Percentiles rank a stretch among this genome's conserved stretches.
Conservation (phyloP, 2,797 vertebrate genomes). For the Lutjanus campechanus region DNA sequence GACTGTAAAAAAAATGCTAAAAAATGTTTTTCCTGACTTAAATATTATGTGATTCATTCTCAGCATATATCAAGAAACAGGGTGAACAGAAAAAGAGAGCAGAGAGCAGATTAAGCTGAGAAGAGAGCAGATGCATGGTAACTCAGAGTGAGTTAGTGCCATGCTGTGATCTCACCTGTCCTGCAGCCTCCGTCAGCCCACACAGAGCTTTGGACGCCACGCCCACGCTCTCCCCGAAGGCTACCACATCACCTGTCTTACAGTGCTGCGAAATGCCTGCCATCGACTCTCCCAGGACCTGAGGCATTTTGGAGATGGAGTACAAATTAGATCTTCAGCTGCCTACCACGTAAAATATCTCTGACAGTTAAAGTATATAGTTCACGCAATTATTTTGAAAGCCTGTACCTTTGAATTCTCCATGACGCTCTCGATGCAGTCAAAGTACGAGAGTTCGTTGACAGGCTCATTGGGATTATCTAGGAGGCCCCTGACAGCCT, state of each 20-base stretch:
- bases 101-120: conserved; percentile 5
- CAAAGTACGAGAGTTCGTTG: conserved; percentile 97
- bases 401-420: conserved; percentile 96
- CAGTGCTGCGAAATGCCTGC: conserved; percentile 98
- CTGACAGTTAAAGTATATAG: conserved; percentile 35
- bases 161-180: conserved; percentile 90
- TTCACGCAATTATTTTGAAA: conserved; percentile 26
- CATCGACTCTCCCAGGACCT: conserved; percentile 98
- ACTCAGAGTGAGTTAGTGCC: conserved; percentile 7
- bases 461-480: conserved; percentile 97
- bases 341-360: conserved; percentile 15
- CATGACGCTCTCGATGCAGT: conserved; percentile 99
- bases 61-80: background rate
- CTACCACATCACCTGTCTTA: conserved; percentile 94
- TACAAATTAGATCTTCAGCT: conserved; percentile 36
- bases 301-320: conserved; percentile 31
- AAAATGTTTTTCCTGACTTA: background rate
- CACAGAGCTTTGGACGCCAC: conserved; percentile 97
- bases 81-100: background rate
- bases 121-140: conserved; percentile 15
- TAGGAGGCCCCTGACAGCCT: conserved; percentile 97
- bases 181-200: conserved; percentile 96
- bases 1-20: conserved; percentile 3
- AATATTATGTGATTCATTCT: background rate
- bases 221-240: conserved; percentile 96